These are phyloP conservation scores for Sebastes nivosus DNA, from an alignment of 2,797 vertebrate species.

Conservation along the genomic window DNA sequence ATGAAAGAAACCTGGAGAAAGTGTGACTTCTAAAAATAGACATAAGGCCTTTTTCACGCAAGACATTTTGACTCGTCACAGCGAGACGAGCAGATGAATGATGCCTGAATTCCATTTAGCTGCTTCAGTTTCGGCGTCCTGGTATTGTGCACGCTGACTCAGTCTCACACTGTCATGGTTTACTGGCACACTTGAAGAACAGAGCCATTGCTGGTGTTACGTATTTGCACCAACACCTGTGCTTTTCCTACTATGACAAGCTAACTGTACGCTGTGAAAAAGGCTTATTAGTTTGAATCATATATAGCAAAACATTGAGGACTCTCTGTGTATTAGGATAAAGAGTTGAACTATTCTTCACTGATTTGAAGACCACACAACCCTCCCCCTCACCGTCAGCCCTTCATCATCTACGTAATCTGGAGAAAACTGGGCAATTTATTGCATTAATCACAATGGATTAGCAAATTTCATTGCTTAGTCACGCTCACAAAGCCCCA, in stretches of 20 bases:
- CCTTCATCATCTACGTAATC: constrained; percentile 45
- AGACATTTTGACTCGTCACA: not conserved
- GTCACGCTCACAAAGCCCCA: constrained; percentile 80
- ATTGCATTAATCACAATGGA: constrained; percentile 86
- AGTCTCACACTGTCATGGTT: not conserved
- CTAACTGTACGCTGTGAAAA: not conserved
- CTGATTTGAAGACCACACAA: constrained; percentile 36
- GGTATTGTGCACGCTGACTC: not conserved
- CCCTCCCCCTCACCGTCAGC: constrained; percentile 27
- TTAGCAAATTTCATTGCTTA: constrained; percentile 84
- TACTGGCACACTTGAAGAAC: not conserved
- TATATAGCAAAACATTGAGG: not conserved
- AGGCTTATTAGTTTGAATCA: not conserved
- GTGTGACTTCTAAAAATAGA: not conserved
- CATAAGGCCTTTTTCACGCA: not conserved
- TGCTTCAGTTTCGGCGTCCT: not conserved
- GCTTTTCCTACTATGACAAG: not conserved
- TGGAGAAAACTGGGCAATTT: constrained; percentile 80
- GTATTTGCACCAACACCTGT: not conserved
- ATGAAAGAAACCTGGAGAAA: not conserved
- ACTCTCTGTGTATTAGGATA: not conserved
- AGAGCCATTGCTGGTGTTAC: not conserved
- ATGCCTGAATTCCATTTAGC: constrained; percentile 1
- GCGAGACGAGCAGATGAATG: not conserved
- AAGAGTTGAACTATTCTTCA: constrained; percentile 7